phyloP scores from a whole-genome alignment of 1,140 invertebrate species.

The Catajapyx aquilonaris region DNA sequence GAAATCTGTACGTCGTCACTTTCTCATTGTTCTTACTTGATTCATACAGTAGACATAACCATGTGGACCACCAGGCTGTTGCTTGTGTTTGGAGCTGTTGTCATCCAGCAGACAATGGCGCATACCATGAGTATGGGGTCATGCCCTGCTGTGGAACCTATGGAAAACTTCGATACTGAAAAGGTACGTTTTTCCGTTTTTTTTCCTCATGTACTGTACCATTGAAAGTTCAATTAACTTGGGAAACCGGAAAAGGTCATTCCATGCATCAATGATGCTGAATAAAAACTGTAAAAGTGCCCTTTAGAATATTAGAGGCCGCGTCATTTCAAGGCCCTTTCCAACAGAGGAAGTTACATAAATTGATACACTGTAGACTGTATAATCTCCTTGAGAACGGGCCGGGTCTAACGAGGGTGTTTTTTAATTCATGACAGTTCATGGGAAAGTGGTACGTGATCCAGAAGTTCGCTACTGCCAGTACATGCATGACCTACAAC shows the following conservation, averaged over 20 bases:
- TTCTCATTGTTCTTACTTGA: too few relatives aligned
- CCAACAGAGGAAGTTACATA: not conserved
- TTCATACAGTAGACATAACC: too few relatives aligned
- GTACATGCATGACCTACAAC: constrained; percentile 55
- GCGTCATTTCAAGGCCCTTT: not conserved
- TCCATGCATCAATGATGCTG: not conserved
- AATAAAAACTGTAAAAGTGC: not conserved
- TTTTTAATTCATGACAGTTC: constrained; percentile 30
- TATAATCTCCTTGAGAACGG: not conserved
- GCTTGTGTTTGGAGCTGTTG: constrained; percentile 12
- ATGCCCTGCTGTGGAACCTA: constrained; percentile 47
- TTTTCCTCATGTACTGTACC: too few relatives aligned
- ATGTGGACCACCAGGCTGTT: not conserved
- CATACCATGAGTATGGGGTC: constrained; percentile 49
- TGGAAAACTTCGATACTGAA: constrained; percentile 43
- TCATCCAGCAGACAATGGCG: constrained; percentile 11
- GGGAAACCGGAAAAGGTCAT: not conserved
- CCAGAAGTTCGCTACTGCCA: constrained; percentile 59
- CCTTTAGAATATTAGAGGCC: not conserved
- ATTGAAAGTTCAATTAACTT: too few relatives aligned
- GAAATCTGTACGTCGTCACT: too few relatives aligned
- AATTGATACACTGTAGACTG: not conserved
- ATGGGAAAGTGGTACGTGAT: constrained; percentile 61
- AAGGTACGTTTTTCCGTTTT: too few relatives aligned
- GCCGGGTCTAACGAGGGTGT: not conserved